Evolutionary conservation across 2,797 vertebrate genomes (phyloP).

Genomic region (Alectoris magna): DNA sequence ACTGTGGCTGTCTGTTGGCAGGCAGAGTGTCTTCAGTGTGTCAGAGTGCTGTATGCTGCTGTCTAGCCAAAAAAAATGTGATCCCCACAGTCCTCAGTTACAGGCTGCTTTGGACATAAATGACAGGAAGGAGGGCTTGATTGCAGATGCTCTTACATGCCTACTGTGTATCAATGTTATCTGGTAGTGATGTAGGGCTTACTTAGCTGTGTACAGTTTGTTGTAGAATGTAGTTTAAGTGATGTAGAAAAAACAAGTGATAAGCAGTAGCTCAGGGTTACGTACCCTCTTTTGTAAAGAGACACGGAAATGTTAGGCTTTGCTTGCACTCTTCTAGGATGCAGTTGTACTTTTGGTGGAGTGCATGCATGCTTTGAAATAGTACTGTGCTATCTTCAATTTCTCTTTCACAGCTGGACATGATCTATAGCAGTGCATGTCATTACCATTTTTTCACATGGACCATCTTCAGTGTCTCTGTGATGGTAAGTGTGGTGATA

Average conservation of each 20-base stretch:
- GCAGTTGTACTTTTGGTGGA: neutral
- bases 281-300: neutral
- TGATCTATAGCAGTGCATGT: neutral
- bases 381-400: neutral
- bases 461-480: neutral
- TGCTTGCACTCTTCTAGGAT: neutral
- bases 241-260: neutral
- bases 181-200: neutral
- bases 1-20: neutral
- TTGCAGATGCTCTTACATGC: neutral
- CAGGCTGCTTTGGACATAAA: neutral
- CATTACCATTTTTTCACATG: fast-evolving
- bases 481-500: neutral
- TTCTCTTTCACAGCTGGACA: neutral
- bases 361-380: neutral
- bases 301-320: neutral
- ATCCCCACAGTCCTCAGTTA: neutral
- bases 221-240: neutral
- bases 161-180: neutral
- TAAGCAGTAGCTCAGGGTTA: neutral
- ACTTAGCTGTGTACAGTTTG: neutral
- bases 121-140: neutral
- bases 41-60: neutral
- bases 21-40: neutral
- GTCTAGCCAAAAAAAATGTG: neutral